Evolutionary conservation across 2,113 vertebrate species (phyloP).

Genomic region (Maccullochella peelii): DNA sequence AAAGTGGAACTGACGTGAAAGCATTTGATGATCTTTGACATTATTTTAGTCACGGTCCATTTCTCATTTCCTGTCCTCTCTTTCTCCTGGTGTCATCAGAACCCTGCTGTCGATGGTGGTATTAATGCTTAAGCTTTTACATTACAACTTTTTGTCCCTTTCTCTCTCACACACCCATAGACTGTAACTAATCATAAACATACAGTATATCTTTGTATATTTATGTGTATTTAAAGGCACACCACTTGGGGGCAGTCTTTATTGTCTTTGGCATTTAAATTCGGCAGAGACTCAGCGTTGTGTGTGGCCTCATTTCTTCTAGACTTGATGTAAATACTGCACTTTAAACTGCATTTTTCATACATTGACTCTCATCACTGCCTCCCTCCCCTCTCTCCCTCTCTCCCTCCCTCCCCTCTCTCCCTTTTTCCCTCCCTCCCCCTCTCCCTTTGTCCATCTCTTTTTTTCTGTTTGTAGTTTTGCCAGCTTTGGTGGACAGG

Average conservation of each 20-base stretch:
- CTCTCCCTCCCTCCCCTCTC: not conserved
- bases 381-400: not conserved
- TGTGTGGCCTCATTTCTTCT: conserved; percentile 18
- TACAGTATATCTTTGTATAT: conserved; percentile 1
- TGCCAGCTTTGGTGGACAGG: conserved; percentile 92
- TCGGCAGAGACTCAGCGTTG: not conserved
- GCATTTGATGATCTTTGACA: conserved; percentile 45
- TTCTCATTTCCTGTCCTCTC: conserved; percentile 58
- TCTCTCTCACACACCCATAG: not conserved
- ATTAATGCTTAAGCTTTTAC: not conserved
- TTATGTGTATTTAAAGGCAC: conserved; percentile 16
- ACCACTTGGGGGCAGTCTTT: conserved; percentile 67
- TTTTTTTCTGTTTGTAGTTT: conserved; percentile 80
- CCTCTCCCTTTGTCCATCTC: not conserved
- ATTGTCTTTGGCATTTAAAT: conserved; percentile 22
- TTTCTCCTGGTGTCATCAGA: not conserved
- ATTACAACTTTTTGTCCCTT: not conserved
- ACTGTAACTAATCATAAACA: not conserved
- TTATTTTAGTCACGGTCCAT: conserved; percentile 59
- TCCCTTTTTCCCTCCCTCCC: not conserved
- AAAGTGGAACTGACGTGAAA: conserved; percentile 35
- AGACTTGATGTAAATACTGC: not conserved
- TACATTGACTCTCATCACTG: not conserved
- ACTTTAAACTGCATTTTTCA: conserved; percentile 27
- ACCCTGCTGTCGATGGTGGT: conserved; percentile 1